Conservation (phyloP, 2,797 vertebrate genomes). For the Propithecus deckenii region DNA sequence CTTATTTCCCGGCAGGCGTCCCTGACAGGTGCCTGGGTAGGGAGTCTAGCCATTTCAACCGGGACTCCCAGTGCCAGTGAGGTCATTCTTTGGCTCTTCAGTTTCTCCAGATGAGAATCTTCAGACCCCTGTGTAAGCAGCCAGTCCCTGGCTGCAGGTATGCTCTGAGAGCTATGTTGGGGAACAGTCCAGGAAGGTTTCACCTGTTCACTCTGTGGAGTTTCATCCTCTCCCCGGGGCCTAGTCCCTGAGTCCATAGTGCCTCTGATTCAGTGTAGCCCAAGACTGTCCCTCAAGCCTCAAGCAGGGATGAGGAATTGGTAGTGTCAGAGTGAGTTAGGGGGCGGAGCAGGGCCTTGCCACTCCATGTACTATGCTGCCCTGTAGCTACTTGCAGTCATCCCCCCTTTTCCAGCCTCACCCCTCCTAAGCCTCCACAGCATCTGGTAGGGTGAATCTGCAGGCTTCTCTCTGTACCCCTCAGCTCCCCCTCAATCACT, state of each 20-base stretch:
- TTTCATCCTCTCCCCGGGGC: background rate
- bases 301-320: background rate
- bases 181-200: background rate
- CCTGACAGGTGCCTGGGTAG: background rate
- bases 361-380: fast-evolving
- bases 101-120: background rate
- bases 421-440: background rate
- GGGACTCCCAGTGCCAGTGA: background rate
- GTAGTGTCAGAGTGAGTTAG: background rate
- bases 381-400: background rate
- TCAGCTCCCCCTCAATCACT: background rate
- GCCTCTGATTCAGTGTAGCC: background rate
- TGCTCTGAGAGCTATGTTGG: background rate
- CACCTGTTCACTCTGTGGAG: background rate
- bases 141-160: background rate
- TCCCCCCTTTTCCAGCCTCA: background rate
- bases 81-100: background rate
- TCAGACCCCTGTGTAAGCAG: background rate
- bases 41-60: background rate
- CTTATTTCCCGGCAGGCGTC: background rate
- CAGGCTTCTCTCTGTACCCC: background rate
- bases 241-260: background rate
- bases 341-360: background rate
- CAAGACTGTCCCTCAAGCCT: background rate
- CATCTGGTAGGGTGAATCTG: background rate